Base-by-base conservation (phyloP, 1,140 invertebrate species). In the Paralvinella palmiformis region DNA sequence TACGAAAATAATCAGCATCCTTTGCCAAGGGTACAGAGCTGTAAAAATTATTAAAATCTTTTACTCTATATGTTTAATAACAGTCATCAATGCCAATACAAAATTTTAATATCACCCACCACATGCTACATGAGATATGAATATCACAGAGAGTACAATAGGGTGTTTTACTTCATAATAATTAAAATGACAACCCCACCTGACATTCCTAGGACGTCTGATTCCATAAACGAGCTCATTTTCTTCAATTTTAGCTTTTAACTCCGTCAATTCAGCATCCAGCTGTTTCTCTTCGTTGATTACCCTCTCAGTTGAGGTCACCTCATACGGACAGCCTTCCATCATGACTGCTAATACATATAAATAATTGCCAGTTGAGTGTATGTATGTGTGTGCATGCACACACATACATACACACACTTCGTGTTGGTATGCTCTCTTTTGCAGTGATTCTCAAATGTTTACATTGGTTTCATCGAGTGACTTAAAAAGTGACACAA, bases 181-280 rank as follows among this genome's bases (percentile, higher is more conserved):
- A 20, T 7, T 27, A n/a, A 27, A 52, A 0, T 7, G 7, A 10
- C 7, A 27, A n/a, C 31, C n/a, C 31, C 31, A 52, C 48, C 48
- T 52, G 48, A 29, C 10, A n/a, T 52, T 27, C 33, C 13, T 57
- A 7, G 58, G 41, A 24, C 48, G 33, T 6, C 31, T 53, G 36
- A 63, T 69, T 29, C 77, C 75, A 64, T 74, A 63, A 15, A 72
- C 69, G 59, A 78, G 69, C 61, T 79, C 75, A 69, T 76, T 77
- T 61, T 79, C 77, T 59, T 81, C 79, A 15, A 81, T 72, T 63
- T 79, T 75, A 41, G 68, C 68, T 57, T 72, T 74, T 7, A 81
- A 66, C 59, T 81, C 79, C n/a, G 74, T 70, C 1, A 79, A 56
- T 56, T 79, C 77, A 60, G 69, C 71, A n/a, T 63, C 62, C 4